These are phyloP conservation scores for Suricata suricatta DNA, from an alignment of 2,113 vertebrate genomes.

Conservation along the genomic window DNA sequence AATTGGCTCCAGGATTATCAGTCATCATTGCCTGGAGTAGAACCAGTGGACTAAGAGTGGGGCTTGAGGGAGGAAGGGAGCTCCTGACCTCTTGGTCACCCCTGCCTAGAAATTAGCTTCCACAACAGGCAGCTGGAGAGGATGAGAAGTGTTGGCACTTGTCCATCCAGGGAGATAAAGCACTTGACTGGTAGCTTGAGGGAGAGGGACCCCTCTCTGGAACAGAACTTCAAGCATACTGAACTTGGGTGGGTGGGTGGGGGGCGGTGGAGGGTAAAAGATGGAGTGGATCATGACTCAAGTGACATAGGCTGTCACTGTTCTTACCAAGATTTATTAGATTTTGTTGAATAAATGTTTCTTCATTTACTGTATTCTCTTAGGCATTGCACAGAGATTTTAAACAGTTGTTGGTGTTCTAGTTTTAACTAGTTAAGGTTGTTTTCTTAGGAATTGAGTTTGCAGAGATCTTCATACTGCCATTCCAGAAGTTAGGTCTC, in stretches of 20 bases:
- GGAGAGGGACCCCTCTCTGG: neutral
- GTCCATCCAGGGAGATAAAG: neutral
- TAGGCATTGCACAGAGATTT: neutral
- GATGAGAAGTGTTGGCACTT: neutral
- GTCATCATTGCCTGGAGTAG: neutral
- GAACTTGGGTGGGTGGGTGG: no score
- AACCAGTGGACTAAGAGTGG: neutral
- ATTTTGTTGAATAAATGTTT: slow-evolving; percentile 38
- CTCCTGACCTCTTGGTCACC: neutral
- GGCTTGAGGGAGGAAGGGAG: neutral
- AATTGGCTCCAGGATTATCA: neutral
- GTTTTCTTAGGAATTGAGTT: neutral
- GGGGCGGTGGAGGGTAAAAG: neutral
- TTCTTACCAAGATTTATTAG: neutral
- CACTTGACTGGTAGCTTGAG: neutral
- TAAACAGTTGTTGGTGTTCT: neutral
- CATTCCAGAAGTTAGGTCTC: neutral
- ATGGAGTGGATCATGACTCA: neutral
- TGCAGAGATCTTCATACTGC: neutral
- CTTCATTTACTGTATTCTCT: neutral
- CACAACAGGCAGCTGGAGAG: neutral
- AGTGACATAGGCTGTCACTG: neutral
- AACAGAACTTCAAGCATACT: neutral
- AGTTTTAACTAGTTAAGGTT: neutral
- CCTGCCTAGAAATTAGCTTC: neutral